Evolutionary conservation across 2,797 vertebrate genomes (phyloP).

Genomic region (Botia almorhae): DNA sequence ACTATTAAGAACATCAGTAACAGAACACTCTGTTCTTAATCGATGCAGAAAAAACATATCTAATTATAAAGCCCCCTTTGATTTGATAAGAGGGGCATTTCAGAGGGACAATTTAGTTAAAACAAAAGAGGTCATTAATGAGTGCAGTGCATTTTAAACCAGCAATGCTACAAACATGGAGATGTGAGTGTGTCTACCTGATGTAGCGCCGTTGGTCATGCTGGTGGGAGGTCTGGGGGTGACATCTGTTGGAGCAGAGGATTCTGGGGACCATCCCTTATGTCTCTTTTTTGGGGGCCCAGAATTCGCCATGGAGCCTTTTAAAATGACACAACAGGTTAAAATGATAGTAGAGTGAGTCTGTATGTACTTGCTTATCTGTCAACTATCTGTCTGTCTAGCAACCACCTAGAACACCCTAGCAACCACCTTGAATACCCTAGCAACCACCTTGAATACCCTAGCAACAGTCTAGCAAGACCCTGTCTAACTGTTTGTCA

Average conservation of each 20-base stretch:
- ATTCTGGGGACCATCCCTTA: conserved; percentile 97
- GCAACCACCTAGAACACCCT: neutral
- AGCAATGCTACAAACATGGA: neutral
- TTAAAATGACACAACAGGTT: neutral
- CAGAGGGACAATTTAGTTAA: neutral
- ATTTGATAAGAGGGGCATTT: neutral
- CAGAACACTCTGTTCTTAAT: conserved; percentile 13
- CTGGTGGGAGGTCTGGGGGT: conserved; percentile 71
- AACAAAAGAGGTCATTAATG: neutral
- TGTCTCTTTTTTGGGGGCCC: conserved; percentile 98
- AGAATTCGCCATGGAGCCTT: conserved; percentile 85
- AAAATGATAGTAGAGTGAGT: neutral
- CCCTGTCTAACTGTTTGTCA: neutral
- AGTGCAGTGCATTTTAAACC: neutral
- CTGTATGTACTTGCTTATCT: neutral
- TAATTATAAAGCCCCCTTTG: conserved; percentile 4
- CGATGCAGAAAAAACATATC: neutral
- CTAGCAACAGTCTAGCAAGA: too few species aligned
- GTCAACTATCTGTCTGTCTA: neutral
- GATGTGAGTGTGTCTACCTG: conserved; percentile 77
- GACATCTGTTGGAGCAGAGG: conserved; percentile 76
- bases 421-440: neutral
- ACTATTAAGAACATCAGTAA: neutral
- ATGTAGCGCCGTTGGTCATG: conserved; percentile 73
- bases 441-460: too few species aligned